These are phyloP conservation scores for Marisa cornuarietis DNA, from an alignment of 1,140 invertebrate species.

Conservation along the genomic window DNA sequence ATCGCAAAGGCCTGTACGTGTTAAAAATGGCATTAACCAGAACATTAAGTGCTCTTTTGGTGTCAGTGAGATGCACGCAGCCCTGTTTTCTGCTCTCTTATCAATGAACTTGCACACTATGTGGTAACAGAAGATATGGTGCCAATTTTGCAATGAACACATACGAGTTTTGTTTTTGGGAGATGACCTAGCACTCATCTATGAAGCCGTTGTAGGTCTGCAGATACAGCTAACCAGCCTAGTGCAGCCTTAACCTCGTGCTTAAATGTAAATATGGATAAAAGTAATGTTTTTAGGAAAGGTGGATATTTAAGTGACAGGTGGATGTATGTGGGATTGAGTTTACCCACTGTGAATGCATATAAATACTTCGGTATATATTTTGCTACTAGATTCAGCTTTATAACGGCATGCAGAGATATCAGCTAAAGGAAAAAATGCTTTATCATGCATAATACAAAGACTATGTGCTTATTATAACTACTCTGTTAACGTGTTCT, in stretches of 20 bases:
- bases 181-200: background rate
- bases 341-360: background rate
- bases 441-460: background rate
- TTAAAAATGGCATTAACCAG: too few relatives aligned
- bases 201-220: constrained; percentile 2
- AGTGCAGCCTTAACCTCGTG: background rate
- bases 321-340: background rate
- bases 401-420: background rate
- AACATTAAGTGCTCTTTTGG: too few relatives aligned
- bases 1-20: too few relatives aligned
- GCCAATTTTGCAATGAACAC: background rate
- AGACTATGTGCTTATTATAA: background rate
- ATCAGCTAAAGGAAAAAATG: constrained; percentile 1
- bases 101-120: constrained; percentile 1
- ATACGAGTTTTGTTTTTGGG: background rate
- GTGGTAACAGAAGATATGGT: constrained; percentile 1
- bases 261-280: too few relatives aligned
- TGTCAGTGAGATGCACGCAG: constrained; percentile 8
- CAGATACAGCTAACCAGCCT: constrained; percentile 7
- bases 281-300: constrained; percentile 14
- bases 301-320: constrained; percentile 5
- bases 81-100: constrained; percentile 10
- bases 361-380: constrained; percentile 6
- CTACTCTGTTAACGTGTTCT: constrained; percentile 2
- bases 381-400: constrained; percentile 2